phyloP scores from a whole-genome alignment of 2,888 invertebrate genomes.

The Zygogramma bicolorata region DNA sequence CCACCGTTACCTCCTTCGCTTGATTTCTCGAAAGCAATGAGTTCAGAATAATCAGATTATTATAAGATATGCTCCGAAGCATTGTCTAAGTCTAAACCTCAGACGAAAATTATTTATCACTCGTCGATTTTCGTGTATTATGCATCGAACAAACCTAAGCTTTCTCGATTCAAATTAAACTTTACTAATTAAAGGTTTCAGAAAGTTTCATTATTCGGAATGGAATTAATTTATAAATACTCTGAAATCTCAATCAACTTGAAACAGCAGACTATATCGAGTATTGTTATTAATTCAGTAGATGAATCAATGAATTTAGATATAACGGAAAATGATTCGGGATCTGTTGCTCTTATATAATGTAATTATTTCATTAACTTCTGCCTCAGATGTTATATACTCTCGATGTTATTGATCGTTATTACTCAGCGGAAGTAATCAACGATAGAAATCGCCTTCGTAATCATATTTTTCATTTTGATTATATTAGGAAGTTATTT shows the following conservation, averaged over 20 bases:
- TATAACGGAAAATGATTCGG: background rate
- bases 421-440: background rate
- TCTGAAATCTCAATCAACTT: conserved; percentile 26
- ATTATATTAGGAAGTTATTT: background rate
- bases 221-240: conserved; percentile 22
- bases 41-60: background rate
- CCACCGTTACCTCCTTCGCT: background rate
- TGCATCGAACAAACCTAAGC: conserved; percentile 27
- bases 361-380: background rate
- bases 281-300: conserved; percentile 12
- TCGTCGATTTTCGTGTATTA: conserved; percentile 21
- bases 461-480: background rate
- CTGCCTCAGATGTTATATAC: background rate
- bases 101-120: conserved; percentile 19
- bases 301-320: background rate
- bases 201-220: conserved; percentile 30
- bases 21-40: background rate
- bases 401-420: background rate
- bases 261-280: conserved; percentile 7
- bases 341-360: background rate
- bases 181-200: conserved; percentile 25
- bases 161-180: conserved; percentile 33
- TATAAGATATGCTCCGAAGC: background rate
- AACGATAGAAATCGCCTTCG: background rate
- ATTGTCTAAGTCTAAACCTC: conserved; percentile 13